Evolutionary conservation across 2,888 invertebrate genomes (phyloP), one percentile per base, ranked within the genome.

Genomic region (Apomyelois bistriatella): DNA sequence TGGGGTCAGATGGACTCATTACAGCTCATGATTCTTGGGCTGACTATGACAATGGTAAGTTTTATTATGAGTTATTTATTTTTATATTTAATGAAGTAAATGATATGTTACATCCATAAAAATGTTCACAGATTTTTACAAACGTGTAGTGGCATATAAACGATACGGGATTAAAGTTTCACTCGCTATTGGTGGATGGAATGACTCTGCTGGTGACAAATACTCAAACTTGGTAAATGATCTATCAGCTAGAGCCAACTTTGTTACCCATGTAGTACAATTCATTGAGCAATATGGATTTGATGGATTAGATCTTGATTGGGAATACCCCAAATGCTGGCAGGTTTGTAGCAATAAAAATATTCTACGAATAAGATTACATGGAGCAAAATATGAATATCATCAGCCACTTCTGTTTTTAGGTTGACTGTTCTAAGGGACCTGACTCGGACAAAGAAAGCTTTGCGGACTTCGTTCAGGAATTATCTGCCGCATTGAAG

Each of bases 291-390:
- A 95, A 72, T 94, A 96, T 66, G 93, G 93, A 49, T 98, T 98
- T 73, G 97, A 98, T 71, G 98, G 98, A n/a, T 87, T 98, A n/a
- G 97, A 97, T 78, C 87, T 98, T 48, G 98, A 98, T 73, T 98
- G 97, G 97, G 98, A 98, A 73, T 98, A 98, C 81, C 98, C 98
- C 0, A 95, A 94, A 73, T 96, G 95, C 68, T 95, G 95, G 95
- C 96, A 96, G 92, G 94, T 93, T 41, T 1, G 55, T 57, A 46
- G 35, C 16, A 15, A 22, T 1, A 6, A 32, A 32, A 32, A 32
- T 7, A 8, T 32, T 32, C 4, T 32, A 9, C 1, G 1, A 9
- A 9, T 7, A 32, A 4, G 10, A 7, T 9, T 1, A 32, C 7
- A 32, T 32, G 32, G 10, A 32, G 42, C 22, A 5, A 22, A 2